A percentile compares a stretch with the other conserved stretches of the same genome.
phyloP scores from a whole-genome alignment of 2,113 vertebrate species.

The Lepus europaeus region DNA sequence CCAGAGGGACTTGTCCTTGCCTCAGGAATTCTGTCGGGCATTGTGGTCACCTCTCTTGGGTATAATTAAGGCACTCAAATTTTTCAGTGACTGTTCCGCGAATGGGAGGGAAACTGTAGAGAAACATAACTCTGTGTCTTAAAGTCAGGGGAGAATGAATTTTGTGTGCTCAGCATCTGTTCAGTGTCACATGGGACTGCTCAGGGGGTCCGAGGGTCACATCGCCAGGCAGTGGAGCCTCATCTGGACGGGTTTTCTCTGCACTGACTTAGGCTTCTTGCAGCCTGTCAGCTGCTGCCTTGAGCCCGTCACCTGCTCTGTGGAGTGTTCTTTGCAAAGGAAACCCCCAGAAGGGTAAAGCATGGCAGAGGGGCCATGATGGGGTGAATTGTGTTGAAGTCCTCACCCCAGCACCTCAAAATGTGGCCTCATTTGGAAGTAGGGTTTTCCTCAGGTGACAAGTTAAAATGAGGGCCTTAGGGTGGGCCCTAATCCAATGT shows the following conservation, averaged over 20 bases:
- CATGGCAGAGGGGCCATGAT: not conserved
- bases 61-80: not conserved
- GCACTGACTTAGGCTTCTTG: not conserved
- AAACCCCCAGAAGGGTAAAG: not conserved
- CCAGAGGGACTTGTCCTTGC: not conserved
- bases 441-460: not conserved
- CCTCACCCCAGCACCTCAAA: not conserved
- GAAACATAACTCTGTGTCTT: not conserved
- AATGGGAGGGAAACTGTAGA: not conserved
- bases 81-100: not conserved
- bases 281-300: not conserved
- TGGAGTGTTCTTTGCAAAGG: not conserved
- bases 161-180: not conserved
- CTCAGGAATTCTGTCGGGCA: not conserved
- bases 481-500: not conserved
- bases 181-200: not conserved
- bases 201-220: too few relatives aligned
- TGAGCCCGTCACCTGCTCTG: not conserved
- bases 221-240: rapidly evolving
- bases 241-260: not conserved
- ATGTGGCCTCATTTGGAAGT: not conserved
- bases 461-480: not conserved
- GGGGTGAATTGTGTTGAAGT: not conserved
- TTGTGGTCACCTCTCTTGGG: not conserved
- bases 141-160: not conserved